Base-by-base conservation (phyloP, 2,113 vertebrate species). In the Talpa occidentalis region DNA sequence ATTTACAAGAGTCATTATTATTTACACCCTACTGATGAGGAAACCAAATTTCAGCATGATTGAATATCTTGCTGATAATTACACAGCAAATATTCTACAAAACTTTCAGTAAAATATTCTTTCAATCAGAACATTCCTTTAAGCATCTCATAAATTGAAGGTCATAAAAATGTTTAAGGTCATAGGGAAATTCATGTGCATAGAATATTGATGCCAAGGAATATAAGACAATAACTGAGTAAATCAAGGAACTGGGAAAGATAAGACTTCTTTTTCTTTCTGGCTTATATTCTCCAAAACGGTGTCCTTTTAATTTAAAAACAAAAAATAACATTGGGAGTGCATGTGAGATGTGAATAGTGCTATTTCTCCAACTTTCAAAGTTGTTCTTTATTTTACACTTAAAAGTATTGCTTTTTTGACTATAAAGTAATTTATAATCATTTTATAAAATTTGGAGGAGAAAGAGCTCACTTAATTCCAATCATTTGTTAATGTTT, bases 21-120 rank as follows among this genome's bases (percentile, higher is more conserved):
- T 90, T 74, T 77, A 69, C 17, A 54, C 9, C 67, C 42, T 60
- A 72, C 5, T 79, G 80, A 83, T 84, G 47, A 95, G 40, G 67
- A 95, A 94, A 86, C 11, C 32, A n/a, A 94, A 66, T 81, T 95
- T 95, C 81, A 92, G 66, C 90, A 94, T 87, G 64, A 16, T 64
- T 96, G 54, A 24, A 59, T 91, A 11, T 40, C 52, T 94, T 90
- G 32, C 76, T 82, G n/a, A 86, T 83, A 83, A 72, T 60, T 32
- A 88, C 59, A 74, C 24, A 94, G 83, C 17, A 85, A 90, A 92
- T 77, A 96, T 56, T 91, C 47, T 76, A 5, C 80, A 88, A 42
- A 88, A 62, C 40, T 92, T 90, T 66, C 59, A 70, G 17, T 62
- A 91, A 94, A 89, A 94, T 67, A 21, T 14, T 85, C 35, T 82